These are phyloP conservation scores for Tetramorium parvispinum DNA, from an alignment of 1,140 invertebrate species.

Conservation along the genomic window DNA sequence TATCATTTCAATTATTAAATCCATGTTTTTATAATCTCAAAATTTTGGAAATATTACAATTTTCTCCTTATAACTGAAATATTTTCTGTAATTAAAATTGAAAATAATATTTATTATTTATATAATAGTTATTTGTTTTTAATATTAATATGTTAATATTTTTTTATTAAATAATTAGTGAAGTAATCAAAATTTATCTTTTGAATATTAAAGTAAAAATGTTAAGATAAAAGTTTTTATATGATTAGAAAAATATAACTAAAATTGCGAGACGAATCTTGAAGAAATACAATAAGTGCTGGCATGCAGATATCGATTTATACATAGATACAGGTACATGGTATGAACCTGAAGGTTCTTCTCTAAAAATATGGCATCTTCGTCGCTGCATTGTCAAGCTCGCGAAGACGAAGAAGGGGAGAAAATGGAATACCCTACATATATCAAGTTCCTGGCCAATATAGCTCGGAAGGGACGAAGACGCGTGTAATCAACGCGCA, in stretches of 20 bases:
- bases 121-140: not conserved
- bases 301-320: constrained; percentile 31
- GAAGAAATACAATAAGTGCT: not conserved
- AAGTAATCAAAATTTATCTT: not conserved
- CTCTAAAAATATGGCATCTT: constrained; percentile 29
- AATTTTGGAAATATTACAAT: not conserved
- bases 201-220: not conserved
- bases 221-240: not conserved
- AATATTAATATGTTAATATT: not conserved
- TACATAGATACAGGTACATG: not conserved
- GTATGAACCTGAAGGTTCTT: constrained; percentile 17
- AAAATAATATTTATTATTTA: not conserved
- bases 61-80: too few species aligned
- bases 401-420: not conserved
- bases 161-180: constrained; percentile 22
- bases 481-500: constrained; percentile 42
- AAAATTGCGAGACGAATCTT: not conserved
- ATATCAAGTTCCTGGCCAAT: constrained; percentile 23
- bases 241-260: not conserved
- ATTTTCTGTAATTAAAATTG: not conserved
- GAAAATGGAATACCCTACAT: constrained; percentile 46
- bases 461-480: constrained; percentile 20
- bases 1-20: not conserved
- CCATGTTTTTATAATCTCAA: not conserved
- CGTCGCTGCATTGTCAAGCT: constrained; percentile 38